These are phyloP conservation scores for Parnassius apollo DNA, from an alignment of 2,888 invertebrate genomes.

Conservation along the genomic window DNA sequence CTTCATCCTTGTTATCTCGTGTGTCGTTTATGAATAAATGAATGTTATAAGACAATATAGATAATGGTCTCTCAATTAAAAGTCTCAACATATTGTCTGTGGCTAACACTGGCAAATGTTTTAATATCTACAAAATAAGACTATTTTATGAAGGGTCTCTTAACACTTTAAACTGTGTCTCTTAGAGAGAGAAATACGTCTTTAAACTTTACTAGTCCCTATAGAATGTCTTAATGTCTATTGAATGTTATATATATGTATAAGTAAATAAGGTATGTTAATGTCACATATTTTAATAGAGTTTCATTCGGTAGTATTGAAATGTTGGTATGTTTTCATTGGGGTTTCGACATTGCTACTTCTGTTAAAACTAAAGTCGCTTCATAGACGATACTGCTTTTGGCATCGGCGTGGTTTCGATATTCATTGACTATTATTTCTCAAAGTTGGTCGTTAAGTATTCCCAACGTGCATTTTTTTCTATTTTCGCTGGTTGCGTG, in stretches of 20 bases:
- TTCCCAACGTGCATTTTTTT: slow-evolving; percentile 34
- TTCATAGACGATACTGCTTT: slow-evolving; percentile 39
- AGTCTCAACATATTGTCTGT: slow-evolving; percentile 6
- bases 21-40: slow-evolving; percentile 61
- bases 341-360: slow-evolving; percentile 78
- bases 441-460: slow-evolving; percentile 67
- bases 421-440: slow-evolving; percentile 51
- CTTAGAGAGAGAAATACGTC: slow-evolving; percentile 7
- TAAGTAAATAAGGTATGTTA: slow-evolving; percentile 59
- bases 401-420: slow-evolving; percentile 39
- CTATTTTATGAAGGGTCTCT: slow-evolving; percentile 11
- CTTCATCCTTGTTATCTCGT: slow-evolving; percentile 71
- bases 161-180: slow-evolving; percentile 11
- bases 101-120: slow-evolving; percentile 37
- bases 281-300: slow-evolving; percentile 57
- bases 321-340: slow-evolving; percentile 48
- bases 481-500: slow-evolving; percentile 35
- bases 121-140: slow-evolving; percentile 11
- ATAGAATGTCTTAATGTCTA: slow-evolving; percentile 73
- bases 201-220: slow-evolving; percentile 47
- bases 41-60: slow-evolving; percentile 75
- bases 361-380: slow-evolving; percentile 30
- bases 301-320: slow-evolving; percentile 60
- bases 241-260: slow-evolving; percentile 80
- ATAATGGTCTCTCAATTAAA: slow-evolving; percentile 48